Base-by-base conservation (phyloP, 92 coral and sea anemone species). In the Siderastrea radians region DNA sequence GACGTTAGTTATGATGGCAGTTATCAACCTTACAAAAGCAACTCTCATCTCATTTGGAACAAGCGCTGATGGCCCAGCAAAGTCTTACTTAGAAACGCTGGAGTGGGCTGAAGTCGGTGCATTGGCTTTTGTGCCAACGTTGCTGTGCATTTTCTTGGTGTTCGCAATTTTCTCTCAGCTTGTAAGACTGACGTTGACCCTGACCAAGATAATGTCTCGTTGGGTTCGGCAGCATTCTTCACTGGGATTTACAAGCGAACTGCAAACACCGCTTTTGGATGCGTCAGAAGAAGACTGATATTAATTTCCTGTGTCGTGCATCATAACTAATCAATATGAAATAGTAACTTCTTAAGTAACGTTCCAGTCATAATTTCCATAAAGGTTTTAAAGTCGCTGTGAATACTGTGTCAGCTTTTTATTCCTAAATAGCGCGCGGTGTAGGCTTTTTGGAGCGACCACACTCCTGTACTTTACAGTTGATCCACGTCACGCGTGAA, bases 61-160 rank as follows among this genome's bases (percentile, higher is more conserved):
- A 76, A 47, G 68, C 12, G 4, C 19, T 11, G 49, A 11, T 1
- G 88, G 88, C 12, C 81, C 91, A 1, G 17, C 19, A 45, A 48
- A 52, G 60, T 6, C 74, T 11, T 72, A 60, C 14, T 53, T 91
- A 8, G 67, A 72, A 19, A 81, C 59, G 11, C 16, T 91, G 38
- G 49, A 84, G 15, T 78, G 91, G 89, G 8, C 71, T 50, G 87
- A 91, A 75, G 71, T 91, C 5, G 6, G 51, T 5, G 84, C 85
- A 48, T 52, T 91, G 58, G 83, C 77, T 3, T 66, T 83, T 73
- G 55, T 91, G 7, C 94, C 92, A 48, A 62, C 60, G 26, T 17
- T 88, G 59, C 49, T 83, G 16, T 54, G 44, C 8, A 53, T 88
- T 61, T 49, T 78, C 13, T 53, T 57, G 1, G 48, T 61, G 10